Evolutionary conservation across 2,113 vertebrate species (phyloP), one percentile per base, ranked within the genome.

Genomic region (Vulpes ferrilata): DNA sequence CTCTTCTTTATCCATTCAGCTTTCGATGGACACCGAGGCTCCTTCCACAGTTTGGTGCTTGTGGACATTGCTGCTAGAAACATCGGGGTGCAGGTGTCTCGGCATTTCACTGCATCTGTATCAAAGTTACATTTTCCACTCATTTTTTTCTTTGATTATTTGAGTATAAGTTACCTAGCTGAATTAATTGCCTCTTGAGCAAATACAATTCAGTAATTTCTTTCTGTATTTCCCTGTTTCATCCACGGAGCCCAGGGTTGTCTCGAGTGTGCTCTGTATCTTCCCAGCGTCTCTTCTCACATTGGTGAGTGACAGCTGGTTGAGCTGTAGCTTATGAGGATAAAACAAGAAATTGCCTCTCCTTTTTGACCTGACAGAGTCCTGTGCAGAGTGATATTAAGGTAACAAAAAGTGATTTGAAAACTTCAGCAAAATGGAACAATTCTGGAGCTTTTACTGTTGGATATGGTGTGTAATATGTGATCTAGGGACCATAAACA

Each of bases 401-500:
- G 17, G 43, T 83, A 95, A 81, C 53, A 59, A 74, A 90, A 62
- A 87, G 69, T 38, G 55, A 89, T 87, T 91, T 97, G 92, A 73
- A 78, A 96, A 62, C 17, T 83, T 67, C 5, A 62, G 51, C 11
- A 65, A 92, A 71, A 88, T 57, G 73, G 22, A 88, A 79, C 35
- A 94, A n/a, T 90, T 92, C 17, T 92, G 9, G 60, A 81, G 35
- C 25, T 48, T 93, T 93, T 88, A 71, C 30, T 17, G 38, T 67
- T 59, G 23, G 15, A 80, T 90, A 74, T 67, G 11, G 25, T 84
- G 9, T 83, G 3, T 59, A 83, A 60, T 65, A 35, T 23, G 19
- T 86, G 27, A 32, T 79, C 92, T 90, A 67, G 22, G 87, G 78
- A 67, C 10, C 5, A 69, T 38, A 51, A 65, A 69, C 57, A 80